Evolutionary conservation across 2,888 invertebrate genomes (phyloP), one percentile per base, ranked within the genome.

Genomic region (Philonicus albiceps): DNA sequence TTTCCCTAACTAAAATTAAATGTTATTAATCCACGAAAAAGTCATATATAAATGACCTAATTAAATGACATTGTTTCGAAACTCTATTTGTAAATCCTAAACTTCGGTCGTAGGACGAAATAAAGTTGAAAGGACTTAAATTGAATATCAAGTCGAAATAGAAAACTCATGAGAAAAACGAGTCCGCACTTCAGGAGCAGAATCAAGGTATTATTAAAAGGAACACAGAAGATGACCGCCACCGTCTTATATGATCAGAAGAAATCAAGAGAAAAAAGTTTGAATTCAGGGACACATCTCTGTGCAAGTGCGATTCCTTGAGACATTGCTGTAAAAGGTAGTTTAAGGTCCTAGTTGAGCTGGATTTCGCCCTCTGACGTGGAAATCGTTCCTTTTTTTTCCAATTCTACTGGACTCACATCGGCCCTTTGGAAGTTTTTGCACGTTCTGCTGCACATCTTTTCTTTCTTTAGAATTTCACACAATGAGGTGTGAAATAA

Each of bases 401-500:
- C 53, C 1, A 64, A 11, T 27, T 19, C 22, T 27, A 27, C 22
- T 22, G 64, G 19, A 22, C 64, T 8, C 64, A 27, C 64, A 64
- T 64, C 64, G 84, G 19, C 84, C 72, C 84, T 55, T 84, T 84
- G 27, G 72, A 72, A 73, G 84, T 72, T 84, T 84, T 84, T 84
- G 27, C 73, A 64, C 31, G 31, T 19, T 73, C 16, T 40, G 8
- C 73, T 84, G 73, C 73, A 84, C 75, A 30, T 86, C 83, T 55
- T 74, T 73, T 74, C 75, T 40, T 73, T 49, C 88, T 87, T 81
- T 87, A 86, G 88, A 88, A 86, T 86, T 88, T 87, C 88, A 80
- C 87, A 88, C 88, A 88, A 88, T 87, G 88, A 88, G 88, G 88
- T 88, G 88, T 88, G 88, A 88, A 88, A 88, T 88, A 88, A 87